Percentiles rank a stretch among this genome's conserved stretches.
Evolutionary conservation across 92 coral and sea anemone genomes (phyloP).

Genomic region (Blastomussa wellsi): DNA sequence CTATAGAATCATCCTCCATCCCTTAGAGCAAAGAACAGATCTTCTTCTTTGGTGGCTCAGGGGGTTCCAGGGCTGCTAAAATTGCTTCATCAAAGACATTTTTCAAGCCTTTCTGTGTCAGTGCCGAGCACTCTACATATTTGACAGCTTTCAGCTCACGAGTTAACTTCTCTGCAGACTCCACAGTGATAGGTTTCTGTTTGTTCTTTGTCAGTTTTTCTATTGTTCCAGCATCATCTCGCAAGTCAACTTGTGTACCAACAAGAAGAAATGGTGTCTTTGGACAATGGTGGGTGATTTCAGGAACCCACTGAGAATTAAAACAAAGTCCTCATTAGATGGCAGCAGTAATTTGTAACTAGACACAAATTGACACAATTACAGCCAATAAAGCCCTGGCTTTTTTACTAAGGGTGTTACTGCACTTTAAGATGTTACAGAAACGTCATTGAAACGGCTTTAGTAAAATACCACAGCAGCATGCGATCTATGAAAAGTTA

Average conservation of each 20-base stretch:
- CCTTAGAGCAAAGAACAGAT: conserved; percentile 75
- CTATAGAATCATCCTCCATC: not conserved
- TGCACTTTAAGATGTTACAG: no score
- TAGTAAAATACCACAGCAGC: no score
- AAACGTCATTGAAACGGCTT: no score
- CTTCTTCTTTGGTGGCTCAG: conserved; percentile 92
- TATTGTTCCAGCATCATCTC: conserved; percentile 95
- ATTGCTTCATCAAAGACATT: conserved; percentile 99
- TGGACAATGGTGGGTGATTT: conserved; percentile 98
- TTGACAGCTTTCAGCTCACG: conserved; percentile 91
- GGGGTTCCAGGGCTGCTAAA: conserved; percentile 95
- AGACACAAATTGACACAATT: not conserved
- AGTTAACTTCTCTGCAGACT: conserved; percentile 87
- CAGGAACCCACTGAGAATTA: conserved; percentile 99
- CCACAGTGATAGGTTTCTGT: conserved; percentile 93
- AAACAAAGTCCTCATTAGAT: no score
- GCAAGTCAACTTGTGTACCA: conserved; percentile 97
- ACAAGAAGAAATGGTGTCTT: conserved; percentile 98
- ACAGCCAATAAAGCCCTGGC: not conserved
- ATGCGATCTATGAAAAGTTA: no score
- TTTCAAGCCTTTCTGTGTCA: conserved; percentile 95
- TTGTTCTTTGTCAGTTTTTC: conserved; percentile 97
- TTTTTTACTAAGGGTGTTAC: no score
- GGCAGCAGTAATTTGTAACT: no score
- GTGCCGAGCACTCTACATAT: conserved; percentile 92